These are phyloP conservation scores for Trididemnum miniatum DNA, from an alignment of 23 tunicate species.

Conservation along the genomic window DNA sequence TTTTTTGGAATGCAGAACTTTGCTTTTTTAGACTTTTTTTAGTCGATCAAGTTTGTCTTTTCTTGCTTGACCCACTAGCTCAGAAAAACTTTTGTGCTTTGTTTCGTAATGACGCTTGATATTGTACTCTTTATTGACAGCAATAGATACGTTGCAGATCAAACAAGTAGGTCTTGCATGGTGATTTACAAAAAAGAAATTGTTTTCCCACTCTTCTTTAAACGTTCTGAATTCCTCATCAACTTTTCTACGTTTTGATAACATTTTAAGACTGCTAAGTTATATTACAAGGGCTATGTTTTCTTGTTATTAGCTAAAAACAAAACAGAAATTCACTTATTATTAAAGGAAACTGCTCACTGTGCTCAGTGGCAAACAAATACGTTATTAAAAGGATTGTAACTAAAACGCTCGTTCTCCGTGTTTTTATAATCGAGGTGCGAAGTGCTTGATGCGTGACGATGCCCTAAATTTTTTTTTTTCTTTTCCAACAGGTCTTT, in stretches of 20 bases:
- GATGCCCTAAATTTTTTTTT: no score
- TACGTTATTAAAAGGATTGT: no score
- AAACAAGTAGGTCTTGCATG: constrained; percentile 20
- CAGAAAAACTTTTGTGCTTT: constrained; percentile 26
- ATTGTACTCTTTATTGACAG: constrained; percentile 42
- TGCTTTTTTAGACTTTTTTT: constrained; percentile 35
- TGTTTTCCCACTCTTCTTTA: constrained; percentile 38
- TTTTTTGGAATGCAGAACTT: neutral
- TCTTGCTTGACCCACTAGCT: constrained; percentile 41
- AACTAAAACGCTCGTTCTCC: no score
- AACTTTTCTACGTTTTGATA: constrained; percentile 46
- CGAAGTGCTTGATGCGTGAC: no score
- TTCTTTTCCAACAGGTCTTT: no score
- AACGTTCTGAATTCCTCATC: constrained; percentile 36
- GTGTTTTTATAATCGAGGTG: no score
- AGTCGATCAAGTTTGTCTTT: constrained; percentile 53
- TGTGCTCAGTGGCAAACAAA: no score
- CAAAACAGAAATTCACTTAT: no score
- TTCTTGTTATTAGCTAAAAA: constrained; percentile 3
- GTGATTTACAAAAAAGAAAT: no score
- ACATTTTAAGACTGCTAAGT: constrained; percentile 21
- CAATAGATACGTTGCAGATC: constrained; percentile 15
- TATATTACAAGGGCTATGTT: no score
- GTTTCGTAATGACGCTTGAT: constrained; percentile 55
- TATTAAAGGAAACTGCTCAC: no score